These are phyloP conservation scores for Neoarius graeffei DNA, from an alignment of 2,113 vertebrate species.

Conservation along the genomic window DNA sequence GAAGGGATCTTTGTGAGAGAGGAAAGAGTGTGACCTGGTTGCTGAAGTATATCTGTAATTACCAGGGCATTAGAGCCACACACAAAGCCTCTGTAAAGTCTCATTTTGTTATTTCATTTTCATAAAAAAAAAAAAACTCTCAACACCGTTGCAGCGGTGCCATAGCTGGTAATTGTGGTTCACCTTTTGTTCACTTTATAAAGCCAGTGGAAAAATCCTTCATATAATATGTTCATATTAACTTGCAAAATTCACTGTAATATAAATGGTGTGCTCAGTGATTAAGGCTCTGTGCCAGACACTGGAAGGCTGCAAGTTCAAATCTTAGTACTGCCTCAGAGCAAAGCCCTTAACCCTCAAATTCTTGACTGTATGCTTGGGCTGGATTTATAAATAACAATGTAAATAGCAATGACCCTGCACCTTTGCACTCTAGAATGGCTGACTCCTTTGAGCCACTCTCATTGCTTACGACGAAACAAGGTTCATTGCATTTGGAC, in stretches of 20 bases:
- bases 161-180: conserved; percentile 25
- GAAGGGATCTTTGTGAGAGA: conserved; percentile 44
- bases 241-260: not conserved
- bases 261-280: not conserved
- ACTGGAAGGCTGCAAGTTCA: not conserved
- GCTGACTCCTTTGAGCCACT: conserved; percentile 3
- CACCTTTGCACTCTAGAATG: conserved; percentile 5
- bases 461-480: conserved; percentile 4
- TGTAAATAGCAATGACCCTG: conserved; percentile 2
- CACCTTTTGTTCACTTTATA: conserved; percentile 24
- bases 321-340: not conserved
- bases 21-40: conserved; percentile 42
- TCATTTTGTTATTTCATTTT: conserved; percentile 66
- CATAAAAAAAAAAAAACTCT: conserved; percentile 64
- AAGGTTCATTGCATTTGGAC: not conserved
- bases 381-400: not conserved
- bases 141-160: conserved; percentile 69
- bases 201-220: not conserved
- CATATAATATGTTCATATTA: conserved; percentile 21
- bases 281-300: not conserved
- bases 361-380: not conserved
- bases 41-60: conserved; percentile 57
- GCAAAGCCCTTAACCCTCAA: not conserved
- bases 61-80: conserved; percentile 52
- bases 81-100: conserved; percentile 49